Evolutionary conservation across 2,888 invertebrate genomes (phyloP).

Genomic region (Horisme vitalbata): DNA sequence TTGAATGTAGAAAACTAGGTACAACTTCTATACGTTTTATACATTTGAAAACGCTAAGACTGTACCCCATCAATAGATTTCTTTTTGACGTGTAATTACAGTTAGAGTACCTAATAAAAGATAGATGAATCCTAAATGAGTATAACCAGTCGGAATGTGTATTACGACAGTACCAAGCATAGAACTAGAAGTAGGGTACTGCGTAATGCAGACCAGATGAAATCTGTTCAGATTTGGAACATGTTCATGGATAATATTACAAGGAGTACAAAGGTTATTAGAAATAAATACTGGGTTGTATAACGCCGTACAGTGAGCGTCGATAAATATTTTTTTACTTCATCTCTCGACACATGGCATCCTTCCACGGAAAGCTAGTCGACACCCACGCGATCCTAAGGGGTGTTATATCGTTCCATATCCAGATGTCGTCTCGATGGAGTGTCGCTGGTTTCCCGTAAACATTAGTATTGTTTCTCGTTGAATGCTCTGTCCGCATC

Average conservation of each 20-base stretch:
- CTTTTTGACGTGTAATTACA: neutral
- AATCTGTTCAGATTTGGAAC: neutral
- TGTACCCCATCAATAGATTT: no score
- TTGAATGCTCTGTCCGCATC: constrained; percentile 58
- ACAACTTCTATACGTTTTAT: neutral
- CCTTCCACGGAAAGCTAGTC: constrained; percentile 31
- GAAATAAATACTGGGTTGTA: constrained; percentile 16
- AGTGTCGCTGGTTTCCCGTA: constrained; percentile 63
- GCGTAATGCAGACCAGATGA: constrained; percentile 7
- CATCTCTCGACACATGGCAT: constrained; percentile 35
- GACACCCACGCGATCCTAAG: constrained; percentile 24
- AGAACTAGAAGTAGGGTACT: constrained; percentile 18
- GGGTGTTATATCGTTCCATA: neutral
- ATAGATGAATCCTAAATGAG: constrained; percentile 11
- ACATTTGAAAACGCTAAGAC: neutral
- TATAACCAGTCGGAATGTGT: constrained; percentile 9
- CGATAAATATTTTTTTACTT: constrained; percentile 26
- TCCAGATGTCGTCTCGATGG: neutral
- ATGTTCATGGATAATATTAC: no score
- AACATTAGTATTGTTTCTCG: constrained; percentile 51
- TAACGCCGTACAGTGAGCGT: constrained; percentile 23
- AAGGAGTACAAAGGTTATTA: no score
- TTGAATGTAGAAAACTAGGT: constrained; percentile 1
- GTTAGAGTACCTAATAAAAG: neutral
- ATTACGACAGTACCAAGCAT: constrained; percentile 11